These are phyloP conservation scores for Stratiomys singularior DNA, from an alignment of 2,888 invertebrate species.

Conservation along the genomic window DNA sequence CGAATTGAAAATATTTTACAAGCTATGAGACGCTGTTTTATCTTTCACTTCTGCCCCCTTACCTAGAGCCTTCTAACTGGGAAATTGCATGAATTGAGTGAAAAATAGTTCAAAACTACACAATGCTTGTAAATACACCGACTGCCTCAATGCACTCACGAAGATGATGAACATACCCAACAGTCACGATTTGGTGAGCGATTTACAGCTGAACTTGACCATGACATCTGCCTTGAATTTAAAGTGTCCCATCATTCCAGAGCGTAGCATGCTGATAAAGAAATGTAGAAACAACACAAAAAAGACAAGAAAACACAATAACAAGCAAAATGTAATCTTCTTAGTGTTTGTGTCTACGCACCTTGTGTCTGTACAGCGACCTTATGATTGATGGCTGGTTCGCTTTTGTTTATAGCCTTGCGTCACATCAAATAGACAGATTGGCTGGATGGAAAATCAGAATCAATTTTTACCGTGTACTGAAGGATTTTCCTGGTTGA, in stretches of 20 bases:
- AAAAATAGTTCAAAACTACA: background rate
- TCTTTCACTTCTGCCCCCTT: too few species aligned
- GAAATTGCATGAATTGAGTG: too few species aligned
- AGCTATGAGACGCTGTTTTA: too few species aligned
- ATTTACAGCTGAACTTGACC: conserved; percentile 40
- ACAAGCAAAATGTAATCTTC: conserved; percentile 7
- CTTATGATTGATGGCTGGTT: background rate
- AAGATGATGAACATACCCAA: background rate
- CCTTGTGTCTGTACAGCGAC: conserved; percentile 27
- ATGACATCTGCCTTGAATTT: conserved; percentile 44
- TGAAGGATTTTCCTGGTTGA: too few species aligned
- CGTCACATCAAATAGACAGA: background rate
- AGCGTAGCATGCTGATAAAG: conserved; percentile 10
- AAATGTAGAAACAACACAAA: background rate
- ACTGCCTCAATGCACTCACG: background rate
- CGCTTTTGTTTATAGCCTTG: background rate
- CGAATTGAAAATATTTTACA: too few species aligned
- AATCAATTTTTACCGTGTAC: background rate
- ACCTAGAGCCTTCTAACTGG: too few species aligned
- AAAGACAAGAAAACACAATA: too few species aligned
- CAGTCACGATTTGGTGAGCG: background rate
- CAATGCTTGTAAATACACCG: background rate
- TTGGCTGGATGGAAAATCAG: background rate
- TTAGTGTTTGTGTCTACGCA: conserved; percentile 32
- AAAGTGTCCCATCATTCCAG: conserved; percentile 30